Evolutionary conservation across 2,888 invertebrate species (phyloP).

Genomic region (Drosophila melanosoma): DNA sequence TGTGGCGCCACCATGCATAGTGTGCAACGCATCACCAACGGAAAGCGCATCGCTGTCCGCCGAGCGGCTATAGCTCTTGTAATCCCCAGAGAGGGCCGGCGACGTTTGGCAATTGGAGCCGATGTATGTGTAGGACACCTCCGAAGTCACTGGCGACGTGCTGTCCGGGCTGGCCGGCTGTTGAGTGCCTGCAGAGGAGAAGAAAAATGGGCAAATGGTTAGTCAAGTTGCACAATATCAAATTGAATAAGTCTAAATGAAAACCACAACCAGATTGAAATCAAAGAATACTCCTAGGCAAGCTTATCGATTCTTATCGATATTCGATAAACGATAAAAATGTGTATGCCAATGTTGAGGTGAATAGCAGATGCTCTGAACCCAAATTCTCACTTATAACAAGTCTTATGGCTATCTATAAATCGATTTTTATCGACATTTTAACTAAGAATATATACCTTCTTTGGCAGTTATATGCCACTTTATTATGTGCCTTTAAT

Average conservation of each 20-base stretch:
- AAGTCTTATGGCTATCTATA: not conserved
- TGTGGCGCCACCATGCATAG: constrained; percentile 55
- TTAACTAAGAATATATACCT: not conserved
- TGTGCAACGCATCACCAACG: constrained; percentile 78
- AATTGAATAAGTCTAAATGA: not conserved
- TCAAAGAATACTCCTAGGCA: no score
- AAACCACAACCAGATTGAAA: not conserved
- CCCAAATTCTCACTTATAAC: not conserved
- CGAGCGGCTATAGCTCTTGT: constrained; percentile 83
- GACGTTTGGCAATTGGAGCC: constrained; percentile 84
- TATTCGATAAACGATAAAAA: not conserved
- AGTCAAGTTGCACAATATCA: not conserved
- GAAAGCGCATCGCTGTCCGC: constrained; percentile 83
- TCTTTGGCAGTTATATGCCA: not conserved
- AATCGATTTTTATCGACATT: not conserved
- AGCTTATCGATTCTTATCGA: not conserved
- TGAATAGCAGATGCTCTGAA: not conserved
- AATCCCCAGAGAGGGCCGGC: constrained; percentile 83
- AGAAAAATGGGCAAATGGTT: not conserved
- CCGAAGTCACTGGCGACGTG: constrained; percentile 93
- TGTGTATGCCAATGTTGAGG: not conserved
- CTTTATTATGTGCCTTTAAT: not conserved
- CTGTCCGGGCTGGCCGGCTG: constrained; percentile 94
- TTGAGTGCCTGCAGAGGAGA: constrained; percentile 85
- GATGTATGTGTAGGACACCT: constrained; percentile 87